Conservation (phyloP, 2,888 invertebrate species). For the Urechis unicinctus region DNA sequence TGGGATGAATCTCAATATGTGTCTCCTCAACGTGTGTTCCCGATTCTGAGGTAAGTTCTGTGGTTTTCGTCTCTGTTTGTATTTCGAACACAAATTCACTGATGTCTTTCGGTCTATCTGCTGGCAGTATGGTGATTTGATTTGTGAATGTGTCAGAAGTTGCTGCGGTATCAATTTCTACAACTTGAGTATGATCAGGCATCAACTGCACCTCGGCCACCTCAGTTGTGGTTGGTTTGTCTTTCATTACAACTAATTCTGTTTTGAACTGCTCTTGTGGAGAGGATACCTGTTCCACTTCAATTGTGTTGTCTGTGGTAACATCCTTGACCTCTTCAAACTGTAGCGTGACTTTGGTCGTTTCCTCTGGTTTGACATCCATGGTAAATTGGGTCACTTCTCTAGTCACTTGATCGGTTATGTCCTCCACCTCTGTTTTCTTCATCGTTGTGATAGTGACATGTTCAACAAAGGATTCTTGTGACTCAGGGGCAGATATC, state of each 20-base stretch:
- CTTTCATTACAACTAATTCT: too few species aligned
- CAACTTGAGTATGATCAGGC: neutral
- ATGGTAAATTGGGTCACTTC: neutral
- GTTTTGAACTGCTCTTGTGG: too few species aligned
- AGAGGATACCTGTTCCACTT: neutral
- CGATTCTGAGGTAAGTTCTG: neutral
- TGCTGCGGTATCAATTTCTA: neutral
- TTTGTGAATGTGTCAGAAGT: neutral
- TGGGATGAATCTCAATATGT: conserved; percentile 2
- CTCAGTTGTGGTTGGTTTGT: too few species aligned
- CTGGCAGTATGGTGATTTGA: too few species aligned
- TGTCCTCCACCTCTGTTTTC: neutral
- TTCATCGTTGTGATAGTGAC: neutral
- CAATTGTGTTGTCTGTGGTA: neutral
- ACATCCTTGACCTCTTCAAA: neutral
- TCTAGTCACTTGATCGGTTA: neutral
- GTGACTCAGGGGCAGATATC: neutral
- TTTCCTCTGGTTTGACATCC: neutral
- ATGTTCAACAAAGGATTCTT: neutral
- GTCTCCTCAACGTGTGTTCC: conserved; percentile 9
- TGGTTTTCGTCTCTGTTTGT: neutral
- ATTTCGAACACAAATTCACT: too few species aligned
- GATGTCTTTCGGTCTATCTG: too few species aligned
- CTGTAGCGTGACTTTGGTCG: neutral
- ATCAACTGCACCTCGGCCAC: neutral